Evolutionary conservation across 2,888 invertebrate species (phyloP), one percentile per base, ranked within the genome.

Genomic region (Mimumesa dahlbomi): DNA sequence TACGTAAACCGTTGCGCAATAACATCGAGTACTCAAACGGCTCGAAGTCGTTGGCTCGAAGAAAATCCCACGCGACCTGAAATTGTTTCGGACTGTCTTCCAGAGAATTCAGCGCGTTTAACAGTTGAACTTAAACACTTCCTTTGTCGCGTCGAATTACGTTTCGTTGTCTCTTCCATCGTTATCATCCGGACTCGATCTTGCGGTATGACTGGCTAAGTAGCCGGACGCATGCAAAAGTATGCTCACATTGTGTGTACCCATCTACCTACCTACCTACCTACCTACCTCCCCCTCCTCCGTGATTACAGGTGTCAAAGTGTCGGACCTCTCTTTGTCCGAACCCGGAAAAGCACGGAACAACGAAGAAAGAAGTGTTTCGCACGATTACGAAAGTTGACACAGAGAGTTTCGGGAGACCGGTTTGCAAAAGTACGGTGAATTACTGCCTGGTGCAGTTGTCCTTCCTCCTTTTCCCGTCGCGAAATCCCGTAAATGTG

Each of bases 281-380:
- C 25, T 25, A 7, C 3, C 4, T 25, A n/a, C n/a, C n/a, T n/a
- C n/a, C n/a, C n/a, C n/a, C n/a, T n/a, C n/a, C 46, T 48, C 59
- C 52, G 65, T 52, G 65, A 65, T 65, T 52, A 25, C 65, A 59
- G 65, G 43, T 59, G 65, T 40, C 31, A 36, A 25, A 3, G 3
- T 25, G 25, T 25, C 13, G 21, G 16, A 16, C 4, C 25, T 7
- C 25, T 25, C n/a, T 36, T 38, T 36, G 43, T 57, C 45, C n/a
- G n/a, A n/a, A n/a, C n/a, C n/a, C n/a, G n/a, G n/a, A n/a, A n/a
- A n/a, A n/a, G n/a, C n/a, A n/a, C n/a, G n/a, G n/a, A n/a, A n/a
- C n/a, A n/a, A n/a, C n/a, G n/a, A n/a, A n/a, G n/a, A n/a, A n/a
- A n/a, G n/a, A n/a, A n/a, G 49, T 42, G 29, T 2, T 21, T 34